A percentile compares a stretch with the other conserved stretches of the same genome.
Conservation (phyloP, 2,888 invertebrate species). For the Hemaris fuciformis region DNA sequence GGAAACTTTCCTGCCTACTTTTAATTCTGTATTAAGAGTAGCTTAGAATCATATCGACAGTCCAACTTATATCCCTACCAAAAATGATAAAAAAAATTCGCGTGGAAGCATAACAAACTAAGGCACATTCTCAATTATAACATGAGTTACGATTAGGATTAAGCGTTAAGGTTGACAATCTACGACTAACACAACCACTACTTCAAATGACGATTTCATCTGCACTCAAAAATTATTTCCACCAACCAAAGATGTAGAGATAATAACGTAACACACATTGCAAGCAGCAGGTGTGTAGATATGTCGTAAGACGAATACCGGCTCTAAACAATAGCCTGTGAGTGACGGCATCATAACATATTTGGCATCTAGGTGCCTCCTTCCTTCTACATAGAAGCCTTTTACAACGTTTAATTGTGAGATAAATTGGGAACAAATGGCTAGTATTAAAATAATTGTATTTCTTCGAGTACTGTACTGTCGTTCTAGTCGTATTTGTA, state of each 20-base stretch:
- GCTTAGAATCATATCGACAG: too few relatives aligned
- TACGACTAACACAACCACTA: not conserved
- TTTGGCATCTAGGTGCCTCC: slow-evolving; percentile 27
- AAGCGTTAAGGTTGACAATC: too few relatives aligned
- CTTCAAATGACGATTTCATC: not conserved
- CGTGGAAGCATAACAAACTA: too few relatives aligned
- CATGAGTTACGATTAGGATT: too few relatives aligned
- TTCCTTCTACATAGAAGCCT: slow-evolving; percentile 9
- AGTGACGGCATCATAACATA: slow-evolving; percentile 45
- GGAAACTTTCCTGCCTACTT: too few relatives aligned
- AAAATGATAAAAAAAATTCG: too few relatives aligned
- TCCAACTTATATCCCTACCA: too few relatives aligned
- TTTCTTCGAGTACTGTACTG: not conserved
- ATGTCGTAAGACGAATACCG: slow-evolving; percentile 29
- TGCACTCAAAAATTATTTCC: not conserved
- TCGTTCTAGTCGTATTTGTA: too few relatives aligned
- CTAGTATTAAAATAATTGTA: not conserved
- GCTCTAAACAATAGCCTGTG: slow-evolving; percentile 38
- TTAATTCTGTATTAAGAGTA: too few relatives aligned
- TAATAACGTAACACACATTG: not conserved
- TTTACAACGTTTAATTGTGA: not conserved
- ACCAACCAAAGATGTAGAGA: not conserved
- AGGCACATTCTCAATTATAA: too few relatives aligned
- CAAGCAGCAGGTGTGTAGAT: slow-evolving; percentile 15
- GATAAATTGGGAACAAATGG: not conserved